Evolutionary conservation across 2,113 vertebrate species (phyloP).

Genomic region (Notarius lentiginosus): DNA sequence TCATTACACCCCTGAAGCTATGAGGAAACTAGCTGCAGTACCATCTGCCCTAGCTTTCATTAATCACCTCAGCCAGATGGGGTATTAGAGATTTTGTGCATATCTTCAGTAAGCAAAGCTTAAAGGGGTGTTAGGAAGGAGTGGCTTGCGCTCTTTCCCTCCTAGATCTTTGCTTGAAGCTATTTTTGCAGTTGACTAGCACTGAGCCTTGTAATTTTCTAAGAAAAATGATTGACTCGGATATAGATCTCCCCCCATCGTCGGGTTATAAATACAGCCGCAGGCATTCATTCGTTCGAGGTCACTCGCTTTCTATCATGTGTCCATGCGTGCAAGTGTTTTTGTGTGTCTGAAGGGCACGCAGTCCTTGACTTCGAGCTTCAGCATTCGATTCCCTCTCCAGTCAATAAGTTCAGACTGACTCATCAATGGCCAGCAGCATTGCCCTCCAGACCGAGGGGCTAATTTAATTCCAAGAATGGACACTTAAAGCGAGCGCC

Average conservation of each 20-base stretch:
- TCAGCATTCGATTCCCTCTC: conserved; percentile 40
- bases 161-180: background rate
- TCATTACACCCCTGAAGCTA: conserved; percentile 59
- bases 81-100: conserved; percentile 58
- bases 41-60: conserved; percentile 68
- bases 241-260: background rate
- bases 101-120: conserved; percentile 56
- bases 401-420: conserved; percentile 41
- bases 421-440: conserved; percentile 13
- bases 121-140: conserved; percentile 6
- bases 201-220: background rate
- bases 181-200: background rate
- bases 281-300: conserved; percentile 15
- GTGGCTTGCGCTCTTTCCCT: conserved; percentile 16
- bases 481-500: background rate
- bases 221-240: conserved; percentile 25
- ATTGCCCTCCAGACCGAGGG: background rate
- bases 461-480: conserved; percentile 24
- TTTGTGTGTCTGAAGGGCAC: conserved; percentile 40
- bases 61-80: conserved; percentile 72
- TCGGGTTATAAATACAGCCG: background rate
- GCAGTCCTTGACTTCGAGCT: conserved; percentile 37
- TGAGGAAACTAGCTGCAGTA: conserved; percentile 51
- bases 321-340: background rate
- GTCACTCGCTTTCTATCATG: background rate